phyloP scores from a whole-genome alignment of 2,797 vertebrate species.

The Sus cebifrons region DNA sequence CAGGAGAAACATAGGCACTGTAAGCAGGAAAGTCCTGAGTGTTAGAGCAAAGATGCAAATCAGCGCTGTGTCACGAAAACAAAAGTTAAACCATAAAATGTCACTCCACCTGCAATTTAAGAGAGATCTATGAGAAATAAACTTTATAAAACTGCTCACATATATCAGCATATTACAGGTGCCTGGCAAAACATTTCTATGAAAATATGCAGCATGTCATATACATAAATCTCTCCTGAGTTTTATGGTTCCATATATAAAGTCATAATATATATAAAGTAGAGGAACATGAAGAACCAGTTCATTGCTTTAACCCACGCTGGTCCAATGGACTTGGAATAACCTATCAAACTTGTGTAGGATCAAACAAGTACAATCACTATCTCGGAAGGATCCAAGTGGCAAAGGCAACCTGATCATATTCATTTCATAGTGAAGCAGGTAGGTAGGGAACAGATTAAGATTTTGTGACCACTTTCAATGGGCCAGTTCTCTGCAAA shows the following conservation, averaged over 20 bases:
- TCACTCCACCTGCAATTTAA: slow-evolving; percentile 76
- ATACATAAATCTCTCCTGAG: slow-evolving; percentile 79
- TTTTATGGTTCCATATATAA: slow-evolving; percentile 75
- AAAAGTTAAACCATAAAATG: slow-evolving; percentile 84
- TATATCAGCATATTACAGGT: slow-evolving; percentile 78
- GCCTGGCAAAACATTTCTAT: slow-evolving; percentile 76
- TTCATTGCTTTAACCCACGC: slow-evolving; percentile 72
- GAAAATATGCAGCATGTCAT: slow-evolving; percentile 65
- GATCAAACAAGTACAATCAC: slow-evolving; percentile 23
- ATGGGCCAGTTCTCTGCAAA: not conserved
- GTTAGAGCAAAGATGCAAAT: slow-evolving; percentile 67
- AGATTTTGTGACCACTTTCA: not conserved
- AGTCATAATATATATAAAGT: slow-evolving; percentile 80
- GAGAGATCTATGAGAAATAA: slow-evolving; percentile 82
- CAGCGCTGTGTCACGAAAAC: slow-evolving; percentile 83
- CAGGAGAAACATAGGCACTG: not conserved
- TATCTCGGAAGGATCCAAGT: not conserved
- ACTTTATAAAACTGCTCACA: slow-evolving; percentile 78
- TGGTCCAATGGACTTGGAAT: slow-evolving; percentile 60
- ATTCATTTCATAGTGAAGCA: not conserved
- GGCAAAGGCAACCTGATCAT: not conserved
- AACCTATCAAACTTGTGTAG: slow-evolving; percentile 25
- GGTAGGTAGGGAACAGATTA: not conserved
- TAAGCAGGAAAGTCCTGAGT: slow-evolving; percentile 64
- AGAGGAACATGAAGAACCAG: slow-evolving; percentile 53